A percentile compares a stretch with the other conserved stretches of the same genome.
Conservation (phyloP, 2,888 invertebrate genomes). For the Plebejus argus region DNA sequence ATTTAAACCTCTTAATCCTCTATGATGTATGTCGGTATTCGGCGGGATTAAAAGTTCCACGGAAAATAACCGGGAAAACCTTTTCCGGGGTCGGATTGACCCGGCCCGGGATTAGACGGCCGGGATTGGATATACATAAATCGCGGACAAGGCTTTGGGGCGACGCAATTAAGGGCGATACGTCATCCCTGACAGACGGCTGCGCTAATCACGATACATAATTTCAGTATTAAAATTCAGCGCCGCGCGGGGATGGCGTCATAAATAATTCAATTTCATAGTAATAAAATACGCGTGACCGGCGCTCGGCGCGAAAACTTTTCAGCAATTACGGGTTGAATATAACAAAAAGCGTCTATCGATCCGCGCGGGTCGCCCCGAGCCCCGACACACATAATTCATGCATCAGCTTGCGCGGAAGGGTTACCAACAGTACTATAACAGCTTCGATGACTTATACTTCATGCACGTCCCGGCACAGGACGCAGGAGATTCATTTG, state of each 20-base stretch:
- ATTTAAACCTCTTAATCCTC: constrained; percentile 82
- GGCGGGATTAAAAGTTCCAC: constrained; percentile 80
- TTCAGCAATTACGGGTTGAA: constrained; percentile 79
- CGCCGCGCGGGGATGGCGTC: constrained; percentile 66
- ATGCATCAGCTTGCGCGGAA: constrained; percentile 76
- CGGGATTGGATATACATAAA: constrained; percentile 81
- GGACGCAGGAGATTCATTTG: constrained; percentile 36
- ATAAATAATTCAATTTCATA: constrained; percentile 81
- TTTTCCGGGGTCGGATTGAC: constrained; percentile 80
- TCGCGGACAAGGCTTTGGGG: constrained; percentile 74
- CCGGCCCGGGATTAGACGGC: constrained; percentile 76
- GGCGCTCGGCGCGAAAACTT: constrained; percentile 77
- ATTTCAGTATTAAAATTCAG: constrained; percentile 78
- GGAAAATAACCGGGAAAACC: constrained; percentile 82
- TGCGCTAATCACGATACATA: constrained; percentile 57
- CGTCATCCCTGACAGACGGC: constrained; percentile 72
- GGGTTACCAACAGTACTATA: constrained; percentile 71
- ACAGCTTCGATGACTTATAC: constrained; percentile 71
- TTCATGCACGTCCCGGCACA: constrained; percentile 57
- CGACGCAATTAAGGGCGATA: constrained; percentile 78
- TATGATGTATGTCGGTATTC: constrained; percentile 82
- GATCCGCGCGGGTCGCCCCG: constrained; percentile 57
- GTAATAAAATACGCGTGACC: constrained; percentile 81
- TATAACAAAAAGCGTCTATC: constrained; percentile 76
- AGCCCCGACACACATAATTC: constrained; percentile 63